Base-by-base conservation (phyloP, 2,113 vertebrate genomes). In the Dendropsophus ebraccatus region DNA sequence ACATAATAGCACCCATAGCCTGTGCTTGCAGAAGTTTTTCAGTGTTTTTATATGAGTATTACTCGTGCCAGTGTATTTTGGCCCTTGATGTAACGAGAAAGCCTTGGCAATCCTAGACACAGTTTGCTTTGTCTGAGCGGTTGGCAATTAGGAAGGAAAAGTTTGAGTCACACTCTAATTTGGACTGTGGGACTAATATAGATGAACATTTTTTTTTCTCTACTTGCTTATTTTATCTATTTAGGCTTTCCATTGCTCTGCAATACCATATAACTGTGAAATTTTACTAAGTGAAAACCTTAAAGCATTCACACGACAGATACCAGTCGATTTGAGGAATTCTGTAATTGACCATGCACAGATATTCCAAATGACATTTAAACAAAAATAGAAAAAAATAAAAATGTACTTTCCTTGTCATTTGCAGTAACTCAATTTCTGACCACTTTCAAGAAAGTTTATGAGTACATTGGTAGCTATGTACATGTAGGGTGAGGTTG, bases 141-240 rank as follows among this genome's bases (percentile, higher is more conserved):
- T 74, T 87, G 78, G 85, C 77, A 81, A 87, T 87, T 87, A 87
- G 81, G 69, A 73, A 37, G 78, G 78, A 81, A 87, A 87, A 74
- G 69, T 81, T 62, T 81, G 85, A 74, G 78, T 81, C 85, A 87
- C 77, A 87, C 65, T 52, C 69, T 81, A 81, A 87, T 87, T 81
- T 81, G 37, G 85, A 74, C 78, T 81, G 50, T 35, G 25, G 32
- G 45, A 86, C 45, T 81, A 74, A 80, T 86, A 81, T 86, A 79
- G 58, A 87, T 62, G 41, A 67, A 67, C 69, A 49, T 28, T 62
- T 21, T 28, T 62, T 21, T 87, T 37, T 81, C 54, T 60, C 54
- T 62, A 37, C 50, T 81, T 72, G 50, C 52, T 74, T 73, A 13
- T 56, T 35, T 69, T 52, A 16, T 76, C 37, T 50, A 14, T 21